Evolutionary conservation across 2,113 vertebrate species (phyloP).

Genomic region (Phoenicopterus ruber): DNA sequence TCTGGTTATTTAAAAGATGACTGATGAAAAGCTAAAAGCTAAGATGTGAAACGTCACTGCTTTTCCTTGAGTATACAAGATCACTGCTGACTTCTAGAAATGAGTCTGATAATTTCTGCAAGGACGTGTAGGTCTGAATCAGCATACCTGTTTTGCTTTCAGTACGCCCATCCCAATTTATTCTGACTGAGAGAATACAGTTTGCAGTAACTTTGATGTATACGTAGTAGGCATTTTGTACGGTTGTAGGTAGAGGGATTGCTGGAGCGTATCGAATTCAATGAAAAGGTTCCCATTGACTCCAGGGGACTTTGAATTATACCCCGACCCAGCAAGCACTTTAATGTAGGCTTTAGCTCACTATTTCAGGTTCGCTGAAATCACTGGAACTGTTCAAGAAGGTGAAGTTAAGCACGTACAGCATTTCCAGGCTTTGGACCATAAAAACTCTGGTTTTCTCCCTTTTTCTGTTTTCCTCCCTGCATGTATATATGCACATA

Average conservation of each 20-base stretch:
- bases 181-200: background rate
- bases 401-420: background rate
- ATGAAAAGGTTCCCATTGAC: background rate
- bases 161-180: background rate
- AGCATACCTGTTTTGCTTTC: background rate
- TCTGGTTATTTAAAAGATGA: background rate
- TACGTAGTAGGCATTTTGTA: background rate
- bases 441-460: background rate
- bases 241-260: background rate
- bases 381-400: background rate
- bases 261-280: background rate
- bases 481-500: background rate
- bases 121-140: background rate
- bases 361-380: background rate
- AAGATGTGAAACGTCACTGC: background rate
- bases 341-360: background rate
- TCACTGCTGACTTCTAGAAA: background rate
- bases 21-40: background rate
- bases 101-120: background rate
- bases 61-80: background rate
- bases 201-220: background rate
- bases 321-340: background rate
- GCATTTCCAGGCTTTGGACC: background rate
- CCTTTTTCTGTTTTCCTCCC: background rate
- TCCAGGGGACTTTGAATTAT: background rate